A percentile compares a stretch with the other conserved stretches of the same genome.
Conservation (phyloP, 2,888 invertebrate genomes). For the Metalampra italica region DNA sequence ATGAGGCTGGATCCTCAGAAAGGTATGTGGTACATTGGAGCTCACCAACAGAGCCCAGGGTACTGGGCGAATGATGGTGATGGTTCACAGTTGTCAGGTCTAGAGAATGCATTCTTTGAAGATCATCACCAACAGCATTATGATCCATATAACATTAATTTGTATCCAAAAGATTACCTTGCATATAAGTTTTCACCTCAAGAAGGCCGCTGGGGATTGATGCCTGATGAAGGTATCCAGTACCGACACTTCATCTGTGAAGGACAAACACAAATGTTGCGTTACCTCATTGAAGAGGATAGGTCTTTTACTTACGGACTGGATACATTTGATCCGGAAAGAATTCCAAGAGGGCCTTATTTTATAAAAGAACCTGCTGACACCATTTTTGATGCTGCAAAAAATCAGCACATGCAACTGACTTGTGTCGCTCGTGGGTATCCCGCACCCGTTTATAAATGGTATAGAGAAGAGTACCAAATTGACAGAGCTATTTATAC, state of each 20-base stretch:
- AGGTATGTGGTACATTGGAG: constrained; percentile 91
- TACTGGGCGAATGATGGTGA: constrained; percentile 92
- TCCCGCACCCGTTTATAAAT: constrained; percentile 93
- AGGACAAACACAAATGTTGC: constrained; percentile 85
- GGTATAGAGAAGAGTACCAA: constrained; percentile 93
- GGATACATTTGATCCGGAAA: constrained; percentile 87
- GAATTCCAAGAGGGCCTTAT: constrained; percentile 92
- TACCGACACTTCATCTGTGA: constrained; percentile 92
- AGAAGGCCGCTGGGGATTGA: constrained; percentile 90
- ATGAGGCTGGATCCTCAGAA: constrained; percentile 90
- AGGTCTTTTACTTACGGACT: constrained; percentile 92
- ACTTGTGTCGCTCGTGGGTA: constrained; percentile 92
- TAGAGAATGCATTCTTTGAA: constrained; percentile 90
- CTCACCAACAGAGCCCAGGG: constrained; percentile 84
- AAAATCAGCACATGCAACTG: constrained; percentile 87
- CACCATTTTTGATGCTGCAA: constrained; percentile 89
- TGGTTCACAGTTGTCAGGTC: constrained; percentile 85
- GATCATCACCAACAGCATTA: constrained; percentile 49
- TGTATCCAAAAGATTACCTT: constrained; percentile 83
- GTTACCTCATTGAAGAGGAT: constrained; percentile 84
- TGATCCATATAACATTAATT: constrained; percentile 61
- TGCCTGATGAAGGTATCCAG: constrained; percentile 88
- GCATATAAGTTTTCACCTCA: constrained; percentile 86
- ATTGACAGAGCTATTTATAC: constrained; percentile 85
- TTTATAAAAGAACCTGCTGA: constrained; percentile 91